Conservation (phyloP, 2,888 invertebrate genomes). For the Gasteruption jaculator region DNA sequence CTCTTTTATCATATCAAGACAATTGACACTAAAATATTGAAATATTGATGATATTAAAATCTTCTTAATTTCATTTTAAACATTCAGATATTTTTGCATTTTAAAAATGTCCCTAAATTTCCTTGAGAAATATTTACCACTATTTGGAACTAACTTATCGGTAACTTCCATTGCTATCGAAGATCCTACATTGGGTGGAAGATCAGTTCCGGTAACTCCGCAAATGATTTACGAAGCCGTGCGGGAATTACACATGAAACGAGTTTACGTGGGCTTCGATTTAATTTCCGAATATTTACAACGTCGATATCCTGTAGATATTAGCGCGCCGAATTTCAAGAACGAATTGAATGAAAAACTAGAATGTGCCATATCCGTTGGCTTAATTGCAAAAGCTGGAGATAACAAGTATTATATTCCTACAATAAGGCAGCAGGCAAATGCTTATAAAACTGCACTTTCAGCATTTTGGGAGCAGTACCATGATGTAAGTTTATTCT, state of each 20-base stretch:
- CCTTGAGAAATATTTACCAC: no score
- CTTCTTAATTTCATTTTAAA: no score
- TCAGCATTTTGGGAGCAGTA: slow-evolving; percentile 33
- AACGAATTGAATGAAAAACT: slow-evolving; percentile 31
- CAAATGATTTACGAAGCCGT: slow-evolving; percentile 34
- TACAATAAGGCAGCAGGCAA: slow-evolving; percentile 31
- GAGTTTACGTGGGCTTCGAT: slow-evolving; percentile 28
- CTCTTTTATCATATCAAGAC: no score
- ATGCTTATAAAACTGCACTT: slow-evolving; percentile 22
- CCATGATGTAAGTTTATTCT: slow-evolving; percentile 31
- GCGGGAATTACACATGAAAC: slow-evolving; percentile 29
- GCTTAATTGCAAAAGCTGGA: slow-evolving; percentile 29
- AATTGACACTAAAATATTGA: no score
- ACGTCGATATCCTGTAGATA: slow-evolving; percentile 30
- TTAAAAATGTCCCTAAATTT: no score
- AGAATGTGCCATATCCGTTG: slow-evolving; percentile 32
- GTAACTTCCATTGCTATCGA: no score
- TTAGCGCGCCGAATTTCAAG: slow-evolving; percentile 22
- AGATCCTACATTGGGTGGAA: no score
- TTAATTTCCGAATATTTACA: slow-evolving; percentile 31
- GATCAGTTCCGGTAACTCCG: slow-evolving; percentile 31
- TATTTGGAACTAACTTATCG: no score
- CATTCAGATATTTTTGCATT: no score
- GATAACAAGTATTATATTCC: slow-evolving; percentile 33
- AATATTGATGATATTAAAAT: no score